Base-by-base conservation (phyloP, 2,113 vertebrate species). In the Trogon surrucura region DNA sequence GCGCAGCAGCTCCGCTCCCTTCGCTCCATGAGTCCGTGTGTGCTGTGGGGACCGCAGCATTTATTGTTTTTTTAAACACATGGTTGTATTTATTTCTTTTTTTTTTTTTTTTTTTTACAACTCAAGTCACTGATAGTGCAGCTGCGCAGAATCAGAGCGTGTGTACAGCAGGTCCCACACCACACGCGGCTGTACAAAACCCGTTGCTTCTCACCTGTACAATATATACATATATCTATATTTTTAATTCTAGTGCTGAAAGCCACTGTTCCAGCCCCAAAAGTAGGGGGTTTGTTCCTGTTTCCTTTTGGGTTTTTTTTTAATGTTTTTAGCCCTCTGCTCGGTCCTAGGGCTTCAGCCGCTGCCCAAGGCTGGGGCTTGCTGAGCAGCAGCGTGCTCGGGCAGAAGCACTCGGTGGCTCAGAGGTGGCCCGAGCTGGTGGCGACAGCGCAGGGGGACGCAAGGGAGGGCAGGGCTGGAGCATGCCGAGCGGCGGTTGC, bases 231-330 rank as follows among this genome's bases (percentile, higher is more conserved):
- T 67, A 82, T 57, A 91, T 30, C 77, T 93, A 6, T 96, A 93
- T 91, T 97, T 97, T 95, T 94, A 95, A 90, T 91, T 80, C 87
- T 50, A 91, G 92, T 11, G 36, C 85, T 77, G 66, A 80, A 88
- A 75, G 75, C 80, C 66, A 51, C 74, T 38, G 22, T 67, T 66
- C 80, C 88, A 15, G 62, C 50, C 34, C 88, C 72, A 29, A 7
- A 22, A 0, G 11, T 38, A 77, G 69, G 47, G 84, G 45, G 16
- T 53, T 93, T 74, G 22, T n/a, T 62, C 67, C 69, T 47, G 60
- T 44, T 70, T 53, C 3, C 57, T 29, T 88, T 80, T 8, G 56
- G 8, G 0, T 7, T 2, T 5, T 50, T 80, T 79, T 44, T 4
- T 6, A 78, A 11, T 44, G 5, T 5, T 61, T 73, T 14, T 50